Conservation (phyloP, 2,113 vertebrate species). For the Prochilodus magdalenae region DNA sequence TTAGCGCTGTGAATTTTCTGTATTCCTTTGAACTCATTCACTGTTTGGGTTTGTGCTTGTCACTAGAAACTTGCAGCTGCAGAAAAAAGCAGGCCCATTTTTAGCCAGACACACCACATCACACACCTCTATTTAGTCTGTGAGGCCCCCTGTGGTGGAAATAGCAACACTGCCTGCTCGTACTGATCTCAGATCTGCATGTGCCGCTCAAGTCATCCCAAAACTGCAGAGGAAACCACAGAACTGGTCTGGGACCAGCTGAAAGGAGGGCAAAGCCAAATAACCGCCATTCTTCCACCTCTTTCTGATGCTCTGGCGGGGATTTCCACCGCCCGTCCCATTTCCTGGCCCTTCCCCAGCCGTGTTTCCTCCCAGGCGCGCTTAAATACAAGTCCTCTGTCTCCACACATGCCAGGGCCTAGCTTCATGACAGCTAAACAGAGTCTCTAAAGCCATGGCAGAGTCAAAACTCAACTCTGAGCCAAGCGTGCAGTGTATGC, state of each 20-base stretch:
- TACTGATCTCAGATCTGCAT: background rate
- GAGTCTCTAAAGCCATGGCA: no score
- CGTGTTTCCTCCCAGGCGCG: background rate
- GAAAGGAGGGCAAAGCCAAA: background rate
- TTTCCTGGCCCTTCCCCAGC: conserved; percentile 25
- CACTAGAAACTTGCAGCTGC: conserved; percentile 10
- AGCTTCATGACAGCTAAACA: background rate
- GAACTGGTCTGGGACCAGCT: background rate
- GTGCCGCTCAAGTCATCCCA: background rate
- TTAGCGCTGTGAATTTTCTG: background rate
- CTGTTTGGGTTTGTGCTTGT: conserved; percentile 18
- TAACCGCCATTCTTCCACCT: background rate
- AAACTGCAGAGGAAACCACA: background rate
- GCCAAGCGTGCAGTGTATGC: no score
- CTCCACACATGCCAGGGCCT: background rate
- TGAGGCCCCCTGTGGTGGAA: background rate
- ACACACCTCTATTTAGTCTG: background rate
- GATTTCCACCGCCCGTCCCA: conserved; percentile 45
- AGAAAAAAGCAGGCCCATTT: background rate
- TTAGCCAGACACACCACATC: conserved; percentile 12
- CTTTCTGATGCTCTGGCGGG: conserved; percentile 22
- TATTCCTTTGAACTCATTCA: conserved; percentile 33
- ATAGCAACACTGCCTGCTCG: background rate
- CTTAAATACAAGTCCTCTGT: background rate
- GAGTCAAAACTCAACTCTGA: no score